Evolutionary conservation across 2,888 invertebrate species (phyloP).

Genomic region (Imbricaverruca yamaguchii): DNA sequence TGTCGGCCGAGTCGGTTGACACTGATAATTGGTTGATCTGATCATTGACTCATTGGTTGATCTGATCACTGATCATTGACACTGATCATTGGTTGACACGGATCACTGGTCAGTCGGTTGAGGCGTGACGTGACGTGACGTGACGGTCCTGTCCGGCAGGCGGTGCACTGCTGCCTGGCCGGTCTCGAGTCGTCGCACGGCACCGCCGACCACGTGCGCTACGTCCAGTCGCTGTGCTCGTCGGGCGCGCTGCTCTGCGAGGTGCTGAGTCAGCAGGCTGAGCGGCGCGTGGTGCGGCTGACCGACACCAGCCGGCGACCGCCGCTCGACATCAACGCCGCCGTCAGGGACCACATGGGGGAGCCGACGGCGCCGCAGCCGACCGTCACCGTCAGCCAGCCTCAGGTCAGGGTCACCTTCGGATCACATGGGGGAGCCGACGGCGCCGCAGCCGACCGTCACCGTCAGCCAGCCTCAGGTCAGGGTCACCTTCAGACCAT

Average conservation of each 20-base stretch:
- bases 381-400: background rate
- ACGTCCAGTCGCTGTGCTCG: background rate
- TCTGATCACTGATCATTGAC: too few species aligned
- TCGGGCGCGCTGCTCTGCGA: background rate
- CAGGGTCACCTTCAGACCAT: background rate
- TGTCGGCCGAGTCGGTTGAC: too few species aligned
- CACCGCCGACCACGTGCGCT: background rate
- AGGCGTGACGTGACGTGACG: too few species aligned
- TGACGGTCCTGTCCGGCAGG: background rate
- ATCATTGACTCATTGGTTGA: too few species aligned
- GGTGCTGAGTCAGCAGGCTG: background rate
- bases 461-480: background rate
- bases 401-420: background rate
- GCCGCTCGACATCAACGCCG: background rate
- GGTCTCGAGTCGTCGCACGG: background rate
- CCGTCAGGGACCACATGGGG: background rate
- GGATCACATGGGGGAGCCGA: background rate
- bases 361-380: background rate
- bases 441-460: background rate
- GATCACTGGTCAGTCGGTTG: too few species aligned
- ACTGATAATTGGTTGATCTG: too few species aligned
- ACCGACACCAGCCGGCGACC: background rate
- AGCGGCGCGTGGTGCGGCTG: background rate
- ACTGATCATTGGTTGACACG: too few species aligned
- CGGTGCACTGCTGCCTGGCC: conserved; percentile 2